Evolutionary conservation across 2,888 invertebrate genomes (phyloP).

Genomic region (Hyles lineata): DNA sequence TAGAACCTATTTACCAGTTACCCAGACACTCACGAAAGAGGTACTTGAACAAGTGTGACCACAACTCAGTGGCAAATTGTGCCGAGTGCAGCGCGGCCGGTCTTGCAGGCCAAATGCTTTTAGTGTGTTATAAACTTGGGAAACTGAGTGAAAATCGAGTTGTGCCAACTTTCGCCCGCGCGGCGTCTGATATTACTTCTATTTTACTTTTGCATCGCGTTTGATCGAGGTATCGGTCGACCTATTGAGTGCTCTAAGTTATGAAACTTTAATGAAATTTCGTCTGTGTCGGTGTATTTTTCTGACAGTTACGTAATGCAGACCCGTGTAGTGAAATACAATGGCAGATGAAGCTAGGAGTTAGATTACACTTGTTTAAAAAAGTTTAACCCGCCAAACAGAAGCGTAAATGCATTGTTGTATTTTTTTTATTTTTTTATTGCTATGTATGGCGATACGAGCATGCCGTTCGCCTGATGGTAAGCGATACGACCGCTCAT

Average conservation of each 20-base stretch:
- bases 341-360: not conserved
- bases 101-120: constrained; percentile 30
- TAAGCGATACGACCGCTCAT: too few relatives aligned
- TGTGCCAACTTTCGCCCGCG: constrained; percentile 14
- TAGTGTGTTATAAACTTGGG: constrained; percentile 20
- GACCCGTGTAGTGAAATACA: not conserved
- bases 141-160: constrained; percentile 26
- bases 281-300: constrained; percentile 4
- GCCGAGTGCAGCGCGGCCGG: constrained; percentile 37
- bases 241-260: constrained; percentile 12
- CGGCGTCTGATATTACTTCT: constrained; percentile 21
- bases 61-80: constrained; percentile 36
- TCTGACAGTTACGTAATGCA: not conserved
- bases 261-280: constrained; percentile 20
- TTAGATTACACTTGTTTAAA: not conserved
- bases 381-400: too few relatives aligned
- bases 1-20: constrained; percentile 20
- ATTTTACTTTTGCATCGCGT: constrained; percentile 16
- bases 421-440: too few relatives aligned
- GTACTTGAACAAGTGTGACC: constrained; percentile 36
- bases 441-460: too few relatives aligned
- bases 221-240: constrained; percentile 15
- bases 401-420: too few relatives aligned
- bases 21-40: constrained; percentile 11
- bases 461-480: too few relatives aligned